Evolutionary conservation across 1,140 invertebrate genomes (phyloP).

Genomic region (Bombus sibiricus): DNA sequence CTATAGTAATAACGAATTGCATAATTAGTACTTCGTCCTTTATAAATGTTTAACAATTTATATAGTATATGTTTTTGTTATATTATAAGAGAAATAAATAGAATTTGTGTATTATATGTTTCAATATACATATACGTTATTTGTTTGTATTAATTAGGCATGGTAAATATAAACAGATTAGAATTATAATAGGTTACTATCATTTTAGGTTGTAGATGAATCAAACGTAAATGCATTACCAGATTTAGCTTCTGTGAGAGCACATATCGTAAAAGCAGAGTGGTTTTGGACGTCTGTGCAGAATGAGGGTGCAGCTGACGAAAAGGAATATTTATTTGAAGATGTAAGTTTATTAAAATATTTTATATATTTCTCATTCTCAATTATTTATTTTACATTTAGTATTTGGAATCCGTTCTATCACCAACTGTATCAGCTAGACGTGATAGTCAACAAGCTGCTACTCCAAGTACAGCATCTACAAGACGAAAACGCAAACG

Average conservation of each 20-base stretch:
- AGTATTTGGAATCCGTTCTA: constrained; percentile 85
- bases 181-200: constrained; percentile 32
- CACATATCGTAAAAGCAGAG: constrained; percentile 93
- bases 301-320: constrained; percentile 95
- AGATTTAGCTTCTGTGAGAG: constrained; percentile 84
- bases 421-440: constrained; percentile 82
- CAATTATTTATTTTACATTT: constrained; percentile 55
- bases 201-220: constrained; percentile 90
- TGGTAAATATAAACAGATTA: neutral
- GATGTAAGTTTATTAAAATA: constrained; percentile 83
- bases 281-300: constrained; percentile 99
- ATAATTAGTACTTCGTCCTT: constrained; percentile 1
- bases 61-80: neutral
- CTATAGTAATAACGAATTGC: constrained; percentile 2
- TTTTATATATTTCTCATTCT: constrained; percentile 34
- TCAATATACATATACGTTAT: neutral
- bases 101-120: neutral
- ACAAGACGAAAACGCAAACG: constrained; percentile 89
- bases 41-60: neutral
- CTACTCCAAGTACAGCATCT: constrained; percentile 80
- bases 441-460: constrained; percentile 79
- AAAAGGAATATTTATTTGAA: constrained; percentile 93
- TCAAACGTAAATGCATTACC: constrained; percentile 87
- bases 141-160: neutral
- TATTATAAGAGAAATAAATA: neutral